Evolutionary conservation across 1,140 invertebrate species (phyloP), one percentile per base, ranked within the genome.

Genomic region (Radopholus similis): DNA sequence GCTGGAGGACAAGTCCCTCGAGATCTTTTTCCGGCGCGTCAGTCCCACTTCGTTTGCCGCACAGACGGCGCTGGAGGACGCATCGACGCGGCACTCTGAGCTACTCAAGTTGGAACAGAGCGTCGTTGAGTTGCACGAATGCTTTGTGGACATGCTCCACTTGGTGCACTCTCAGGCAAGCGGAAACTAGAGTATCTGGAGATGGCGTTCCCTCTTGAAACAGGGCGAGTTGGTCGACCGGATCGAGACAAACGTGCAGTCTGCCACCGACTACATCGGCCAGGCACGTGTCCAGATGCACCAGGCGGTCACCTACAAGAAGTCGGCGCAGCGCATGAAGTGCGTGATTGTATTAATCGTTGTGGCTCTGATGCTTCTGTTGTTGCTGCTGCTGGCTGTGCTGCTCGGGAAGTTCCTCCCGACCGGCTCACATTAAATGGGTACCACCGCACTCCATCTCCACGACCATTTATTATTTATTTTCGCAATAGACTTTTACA

Each of bases 1-100:
- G 71, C 35, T 75, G 18, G 73, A 78, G 13, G 75, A 74, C 42
- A 76, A 77, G 35, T 69, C 71, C 5, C 53, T 66, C 23, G 63
- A 76, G 28, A 60, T 75, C 23, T 75, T 75, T 44, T 75, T 77
- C 56, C 63, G 71, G 28, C 63, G 68, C 23, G 37, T 75, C 35
- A 66, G 66, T 18, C 73, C 75, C 18, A 47, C 67, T n/a, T 64
- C 26, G n/a, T 51, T 70, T 15, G 63, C 71, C 53, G 57, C 47
- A 28, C 71, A 59, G 5, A 49, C 44, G 8, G 73, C 62, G 6
- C 47, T 75, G 18, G 68, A 74, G 53, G 73, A 75, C 32, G 73
- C 65, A 8, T 66, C 75, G 13, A 49, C 55, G 34, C 38, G 73
- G 11, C 73, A 75, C 37, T 40, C 58, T 26, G 73, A 75, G 57